phyloP scores from a whole-genome alignment of 2,888 invertebrate genomes.

The Idaea biselata region DNA sequence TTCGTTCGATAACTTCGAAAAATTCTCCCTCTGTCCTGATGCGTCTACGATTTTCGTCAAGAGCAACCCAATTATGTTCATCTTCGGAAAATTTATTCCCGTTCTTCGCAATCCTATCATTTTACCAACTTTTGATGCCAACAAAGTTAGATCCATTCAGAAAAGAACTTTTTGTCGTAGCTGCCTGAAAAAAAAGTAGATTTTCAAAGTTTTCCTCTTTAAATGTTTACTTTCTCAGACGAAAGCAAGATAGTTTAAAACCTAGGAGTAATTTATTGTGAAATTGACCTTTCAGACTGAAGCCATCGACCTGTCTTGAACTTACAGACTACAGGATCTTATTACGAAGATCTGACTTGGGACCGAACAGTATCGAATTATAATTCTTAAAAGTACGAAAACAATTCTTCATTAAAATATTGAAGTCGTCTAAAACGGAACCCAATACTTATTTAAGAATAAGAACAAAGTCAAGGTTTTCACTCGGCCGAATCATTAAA shows the following conservation, averaged over 20 bases:
- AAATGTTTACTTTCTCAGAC: background rate
- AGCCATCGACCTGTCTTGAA: background rate
- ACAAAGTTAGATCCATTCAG: background rate
- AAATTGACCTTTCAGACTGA: background rate
- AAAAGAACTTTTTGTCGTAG: background rate
- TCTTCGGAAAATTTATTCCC: background rate
- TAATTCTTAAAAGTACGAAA: too few species aligned
- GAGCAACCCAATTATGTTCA: background rate
- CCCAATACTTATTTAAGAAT: too few species aligned
- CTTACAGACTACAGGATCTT: background rate
- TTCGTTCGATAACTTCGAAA: background rate
- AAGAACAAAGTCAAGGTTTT: background rate
- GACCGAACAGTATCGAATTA: background rate
- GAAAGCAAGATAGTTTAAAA: constrained; percentile 2
- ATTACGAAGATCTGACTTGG: background rate
- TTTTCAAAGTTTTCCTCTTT: background rate
- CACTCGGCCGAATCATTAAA: background rate
- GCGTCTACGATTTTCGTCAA: background rate
- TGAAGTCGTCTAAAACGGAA: too few species aligned
- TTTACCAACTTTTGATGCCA: background rate
- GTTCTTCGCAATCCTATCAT: background rate
- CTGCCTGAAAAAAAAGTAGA: background rate
- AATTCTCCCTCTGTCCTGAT: background rate
- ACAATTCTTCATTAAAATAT: too few species aligned
- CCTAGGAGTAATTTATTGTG: background rate